Evolutionary conservation across 2,888 invertebrate species (phyloP), one percentile per base, ranked within the genome.

Genomic region (Nemoura dubitans): DNA sequence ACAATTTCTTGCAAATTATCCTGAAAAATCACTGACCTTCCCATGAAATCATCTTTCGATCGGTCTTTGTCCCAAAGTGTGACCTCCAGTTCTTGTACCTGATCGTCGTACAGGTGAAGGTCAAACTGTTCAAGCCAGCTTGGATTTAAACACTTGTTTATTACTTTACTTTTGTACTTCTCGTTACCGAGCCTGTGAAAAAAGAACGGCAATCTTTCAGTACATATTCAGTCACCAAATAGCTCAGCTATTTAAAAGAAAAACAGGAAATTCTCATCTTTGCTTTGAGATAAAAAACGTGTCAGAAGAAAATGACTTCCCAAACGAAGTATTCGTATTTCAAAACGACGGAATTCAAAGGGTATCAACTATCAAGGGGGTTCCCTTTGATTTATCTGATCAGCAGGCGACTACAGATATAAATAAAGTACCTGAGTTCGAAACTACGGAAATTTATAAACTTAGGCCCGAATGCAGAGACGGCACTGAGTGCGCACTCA

Each of bases 81-180:
- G 87, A 99, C 95, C 92, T 99, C 98, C 30, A 99, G 92, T 87
- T 96, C 94, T 91, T 98, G 98, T 86, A 97, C 97, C 90, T 97
- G 95, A 29, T 81, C 81, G 30, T 81, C 98, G 91, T 97, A 99
- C 7, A 99, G 93, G 91, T 99, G 98, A 36, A 99, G 93, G 91
- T 99, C 99, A 91, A 99, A 98, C 92, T 99, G 98, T 91, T 99
- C 99, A 90, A 98, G 91, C 99, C 99, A 99, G 87, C 95, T 94
- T 0, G 98, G 98, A 91, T 96, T 96, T 86, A 97, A 92, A 0
- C 97, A 95, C 91, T 97, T 96, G 94, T 96, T 95, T 86, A 96
- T 30, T 88, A 86, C 86, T 59, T 90, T 98, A 91, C 98, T 98
- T 93, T 98, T 99, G 93, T 97, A 99, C 93, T 99, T 99, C 92